phyloP scores from a whole-genome alignment of 2,888 invertebrate genomes.

The Apotomis betuletana region DNA sequence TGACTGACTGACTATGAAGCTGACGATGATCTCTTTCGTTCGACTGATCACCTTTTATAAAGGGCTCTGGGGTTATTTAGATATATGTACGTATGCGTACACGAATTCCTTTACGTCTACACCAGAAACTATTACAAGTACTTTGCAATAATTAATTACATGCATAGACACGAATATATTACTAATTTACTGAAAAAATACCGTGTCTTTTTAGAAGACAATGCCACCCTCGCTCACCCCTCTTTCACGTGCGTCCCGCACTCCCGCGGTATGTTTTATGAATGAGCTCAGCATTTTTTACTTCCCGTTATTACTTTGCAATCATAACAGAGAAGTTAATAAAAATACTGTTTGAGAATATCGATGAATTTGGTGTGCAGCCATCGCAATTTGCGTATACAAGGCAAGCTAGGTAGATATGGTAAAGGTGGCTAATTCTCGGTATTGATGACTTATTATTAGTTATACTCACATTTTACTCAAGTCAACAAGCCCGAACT shows the following conservation, averaged over 20 bases:
- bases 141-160: background rate
- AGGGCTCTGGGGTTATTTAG: background rate
- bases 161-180: conserved; percentile 8
- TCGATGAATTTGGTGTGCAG: conserved; percentile 49
- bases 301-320: conserved; percentile 61
- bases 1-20: too few species aligned
- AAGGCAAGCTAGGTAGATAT: background rate
- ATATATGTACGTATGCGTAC: background rate
- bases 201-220: conserved; percentile 41
- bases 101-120: background rate
- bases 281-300: conserved; percentile 66
- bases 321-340: conserved; percentile 58
- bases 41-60: too few species aligned
- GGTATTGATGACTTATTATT: too few species aligned
- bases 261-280: conserved; percentile 70
- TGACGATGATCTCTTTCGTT: too few species aligned
- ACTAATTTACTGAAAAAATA: conserved; percentile 17
- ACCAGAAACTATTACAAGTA: background rate
- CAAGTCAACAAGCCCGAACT: background rate
- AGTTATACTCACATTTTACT: too few species aligned
- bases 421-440: too few species aligned
- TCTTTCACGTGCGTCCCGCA: conserved; percentile 62
- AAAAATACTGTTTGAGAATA: conserved; percentile 53
- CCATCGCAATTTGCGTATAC: background rate
- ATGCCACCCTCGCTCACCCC: conserved; percentile 56